phyloP scores from a whole-genome alignment of 2,797 vertebrate species.

The Manis javanica region DNA sequence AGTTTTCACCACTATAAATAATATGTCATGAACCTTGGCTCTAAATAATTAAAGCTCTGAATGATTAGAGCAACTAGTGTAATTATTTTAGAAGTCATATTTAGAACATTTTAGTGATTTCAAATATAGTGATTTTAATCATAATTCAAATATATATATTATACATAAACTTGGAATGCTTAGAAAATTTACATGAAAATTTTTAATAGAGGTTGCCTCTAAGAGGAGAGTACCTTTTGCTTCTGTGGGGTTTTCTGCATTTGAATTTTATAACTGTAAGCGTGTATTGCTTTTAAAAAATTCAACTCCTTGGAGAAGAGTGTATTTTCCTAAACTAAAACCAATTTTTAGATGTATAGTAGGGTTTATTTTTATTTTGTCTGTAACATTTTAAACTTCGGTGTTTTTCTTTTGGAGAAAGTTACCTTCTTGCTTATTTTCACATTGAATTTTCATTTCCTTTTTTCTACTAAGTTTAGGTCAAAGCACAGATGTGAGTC shows the following conservation, averaged over 20 bases:
- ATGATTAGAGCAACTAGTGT: neutral
- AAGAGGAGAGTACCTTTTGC: neutral
- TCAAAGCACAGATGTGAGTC: conserved; percentile 73
- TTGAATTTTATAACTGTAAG: conserved; percentile 43
- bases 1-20: conserved; percentile 43
- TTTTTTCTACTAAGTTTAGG: conserved; percentile 75
- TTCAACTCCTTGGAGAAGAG: neutral
- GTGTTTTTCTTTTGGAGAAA: conserved; percentile 81
- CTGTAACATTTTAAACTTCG: neutral
- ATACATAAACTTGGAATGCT: neutral
- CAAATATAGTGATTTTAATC: conserved; percentile 17
- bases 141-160: neutral
- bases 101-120: conserved; percentile 39
- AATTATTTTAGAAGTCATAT: conserved; percentile 1
- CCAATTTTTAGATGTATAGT: neutral
- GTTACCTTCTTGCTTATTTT: conserved; percentile 80
- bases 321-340: conserved; percentile 24
- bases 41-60: conserved; percentile 38
- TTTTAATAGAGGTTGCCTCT: conserved; percentile 29
- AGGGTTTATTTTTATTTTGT: neutral
- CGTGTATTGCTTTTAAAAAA: conserved; percentile 45
- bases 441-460: conserved; percentile 81
- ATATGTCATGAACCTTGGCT: neutral
- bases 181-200: conserved; percentile 12
- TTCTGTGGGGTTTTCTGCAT: neutral